These are phyloP conservation scores for Branchipolynoe longqiensis DNA, from an alignment of 2,888 invertebrate species.

Conservation along the genomic window DNA sequence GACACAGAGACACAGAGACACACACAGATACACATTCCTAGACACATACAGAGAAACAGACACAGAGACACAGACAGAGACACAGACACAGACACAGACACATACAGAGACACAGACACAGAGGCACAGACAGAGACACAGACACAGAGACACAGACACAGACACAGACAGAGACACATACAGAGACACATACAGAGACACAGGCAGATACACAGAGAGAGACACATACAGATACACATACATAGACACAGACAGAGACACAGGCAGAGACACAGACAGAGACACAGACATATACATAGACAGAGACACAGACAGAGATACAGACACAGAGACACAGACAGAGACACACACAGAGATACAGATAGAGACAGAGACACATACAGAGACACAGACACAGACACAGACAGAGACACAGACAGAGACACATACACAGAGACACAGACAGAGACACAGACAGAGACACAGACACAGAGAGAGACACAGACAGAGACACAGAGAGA, in stretches of 20 bases:
- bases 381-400: not conserved
- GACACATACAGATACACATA: not conserved
- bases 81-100: not conserved
- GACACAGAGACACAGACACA: not conserved
- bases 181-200: not conserved
- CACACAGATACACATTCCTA: too few species aligned
- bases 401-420: not conserved
- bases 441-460: not conserved
- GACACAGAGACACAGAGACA: too few species aligned
- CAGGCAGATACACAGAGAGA: not conserved
- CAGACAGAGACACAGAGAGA: too few species aligned
- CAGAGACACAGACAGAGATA: not conserved
- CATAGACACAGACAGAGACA: not conserved
- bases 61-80: not conserved
- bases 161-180: not conserved
- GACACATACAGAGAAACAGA: too few species aligned
- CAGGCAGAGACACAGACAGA: not conserved
- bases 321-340: not conserved
- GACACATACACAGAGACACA: not conserved
- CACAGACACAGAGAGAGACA: too few species aligned
- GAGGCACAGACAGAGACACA: not conserved
- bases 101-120: not conserved
- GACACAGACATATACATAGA: not conserved
- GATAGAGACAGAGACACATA: not conserved
- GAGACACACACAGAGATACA: not conserved